These are phyloP conservation scores for Chaetops frenatus DNA, from an alignment of 2,113 vertebrate genomes.

Conservation along the genomic window DNA sequence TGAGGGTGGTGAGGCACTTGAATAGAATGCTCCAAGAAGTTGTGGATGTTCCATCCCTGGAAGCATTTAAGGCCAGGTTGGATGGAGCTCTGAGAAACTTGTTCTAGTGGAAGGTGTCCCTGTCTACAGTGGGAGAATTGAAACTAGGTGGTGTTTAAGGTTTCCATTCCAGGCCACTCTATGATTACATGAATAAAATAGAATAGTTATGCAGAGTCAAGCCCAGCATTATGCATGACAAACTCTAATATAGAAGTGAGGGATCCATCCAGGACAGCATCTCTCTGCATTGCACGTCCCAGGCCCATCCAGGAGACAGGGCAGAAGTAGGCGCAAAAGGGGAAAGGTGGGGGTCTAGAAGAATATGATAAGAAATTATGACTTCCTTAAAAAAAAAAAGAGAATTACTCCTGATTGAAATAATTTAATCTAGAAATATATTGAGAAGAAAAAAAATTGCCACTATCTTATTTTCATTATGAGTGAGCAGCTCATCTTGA, in stretches of 20 bases:
- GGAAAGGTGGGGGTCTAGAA: not conserved
- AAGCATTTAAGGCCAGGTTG: not conserved
- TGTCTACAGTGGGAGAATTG: not conserved
- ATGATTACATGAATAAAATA: not conserved
- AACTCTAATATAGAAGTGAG: not conserved
- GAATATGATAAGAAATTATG: not conserved
- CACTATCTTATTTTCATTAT: no score
- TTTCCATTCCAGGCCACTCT: not conserved
- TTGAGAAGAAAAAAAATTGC: not conserved
- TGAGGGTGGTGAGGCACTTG: not conserved
- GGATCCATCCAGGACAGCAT: not conserved
- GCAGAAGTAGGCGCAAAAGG: not conserved
- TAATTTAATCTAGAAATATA: not conserved
- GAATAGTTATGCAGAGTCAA: not conserved
- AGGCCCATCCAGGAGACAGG: not conserved
- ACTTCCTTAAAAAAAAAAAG: not conserved
- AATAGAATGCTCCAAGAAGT: not conserved
- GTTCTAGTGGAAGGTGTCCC: no score
- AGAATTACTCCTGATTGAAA: not conserved
- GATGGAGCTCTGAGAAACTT: not conserved
- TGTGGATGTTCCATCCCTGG: not conserved
- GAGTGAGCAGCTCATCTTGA: not conserved
- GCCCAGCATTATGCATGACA: not conserved
- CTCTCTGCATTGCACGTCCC: not conserved
- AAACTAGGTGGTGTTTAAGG: not conserved